Conservation (phyloP, 2,797 vertebrate species). For the Chaetodon trifasciatus region DNA sequence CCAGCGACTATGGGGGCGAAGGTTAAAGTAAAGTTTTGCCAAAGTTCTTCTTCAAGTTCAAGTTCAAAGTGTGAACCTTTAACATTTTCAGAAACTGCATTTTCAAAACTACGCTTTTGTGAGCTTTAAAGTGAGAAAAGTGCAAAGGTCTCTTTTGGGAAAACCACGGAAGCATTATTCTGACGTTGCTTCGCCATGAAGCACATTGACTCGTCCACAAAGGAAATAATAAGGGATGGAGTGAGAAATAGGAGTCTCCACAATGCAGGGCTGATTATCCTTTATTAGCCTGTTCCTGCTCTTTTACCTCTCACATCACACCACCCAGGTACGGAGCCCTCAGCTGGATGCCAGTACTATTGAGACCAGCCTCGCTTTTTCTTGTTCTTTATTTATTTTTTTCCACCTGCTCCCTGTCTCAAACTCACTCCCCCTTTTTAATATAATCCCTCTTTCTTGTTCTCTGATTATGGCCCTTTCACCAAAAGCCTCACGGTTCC, state of each 20-base stretch:
- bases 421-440: slow-evolving; percentile 53
- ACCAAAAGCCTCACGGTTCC: slow-evolving; percentile 64
- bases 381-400: slow-evolving; percentile 46
- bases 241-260: slow-evolving; percentile 53
- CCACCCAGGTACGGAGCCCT: slow-evolving; percentile 54
- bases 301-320: slow-evolving; percentile 53
- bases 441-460: slow-evolving; percentile 76
- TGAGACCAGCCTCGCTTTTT: slow-evolving; percentile 17
- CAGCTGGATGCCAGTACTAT: slow-evolving; percentile 39
- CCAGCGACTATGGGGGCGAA: not conserved
- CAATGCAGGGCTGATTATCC: slow-evolving; percentile 70
- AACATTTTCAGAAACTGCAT: not conserved
- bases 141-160: slow-evolving; percentile 5
- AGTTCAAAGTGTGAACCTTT: not conserved
- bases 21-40: not conserved
- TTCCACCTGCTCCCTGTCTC: slow-evolving; percentile 41
- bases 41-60: not conserved
- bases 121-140: not conserved
- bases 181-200: slow-evolving; percentile 11
- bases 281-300: slow-evolving; percentile 68
- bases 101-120: slow-evolving; percentile 13
- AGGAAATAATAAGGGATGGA: slow-evolving; percentile 66
- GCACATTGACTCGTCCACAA: slow-evolving; percentile 55
- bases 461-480: slow-evolving; percentile 80
- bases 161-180: slow-evolving; percentile 11